Conservation (phyloP, 2,888 invertebrate species). For the Acanthosepion esculentum region DNA sequence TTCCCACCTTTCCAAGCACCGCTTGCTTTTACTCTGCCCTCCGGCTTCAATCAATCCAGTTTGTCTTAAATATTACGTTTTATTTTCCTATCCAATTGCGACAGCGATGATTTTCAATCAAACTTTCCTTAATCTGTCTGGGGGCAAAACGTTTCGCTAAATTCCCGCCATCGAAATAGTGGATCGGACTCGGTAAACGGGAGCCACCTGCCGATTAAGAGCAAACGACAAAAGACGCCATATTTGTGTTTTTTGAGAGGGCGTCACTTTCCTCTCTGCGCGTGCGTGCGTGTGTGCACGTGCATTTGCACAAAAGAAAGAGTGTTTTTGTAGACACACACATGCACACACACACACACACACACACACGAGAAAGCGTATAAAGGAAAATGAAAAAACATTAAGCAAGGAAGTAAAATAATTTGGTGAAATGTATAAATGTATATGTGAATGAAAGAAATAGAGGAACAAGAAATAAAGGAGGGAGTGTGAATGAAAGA, state of each 20-base stretch:
- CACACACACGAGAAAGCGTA: not conserved
- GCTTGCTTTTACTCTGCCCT: not conserved
- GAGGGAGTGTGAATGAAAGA: not conserved
- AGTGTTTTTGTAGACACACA: not conserved
- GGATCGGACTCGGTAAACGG: not conserved
- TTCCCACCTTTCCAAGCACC: not conserved
- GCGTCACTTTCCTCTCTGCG: too few relatives aligned
- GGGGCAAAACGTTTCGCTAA: not conserved
- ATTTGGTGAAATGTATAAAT: too few relatives aligned
- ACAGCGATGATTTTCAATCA: not conserved
- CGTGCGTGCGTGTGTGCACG: not conserved
- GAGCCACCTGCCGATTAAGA: conserved; percentile 15
- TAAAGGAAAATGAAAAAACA: too few relatives aligned
- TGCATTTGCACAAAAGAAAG: not conserved
- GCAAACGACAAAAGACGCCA: not conserved
- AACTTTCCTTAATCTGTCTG: conserved; percentile 17
- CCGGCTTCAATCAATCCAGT: conserved; percentile 17
- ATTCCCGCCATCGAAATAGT: not conserved
- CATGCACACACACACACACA: not conserved
- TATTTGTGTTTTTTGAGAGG: not conserved
- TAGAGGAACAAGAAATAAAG: too few relatives aligned
- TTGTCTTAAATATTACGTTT: conserved; percentile 33
- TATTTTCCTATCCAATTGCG: conserved; percentile 33
- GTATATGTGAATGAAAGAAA: too few relatives aligned
- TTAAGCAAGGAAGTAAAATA: too few relatives aligned